Conservation (phyloP, 2,888 invertebrate species). For the Xestia xanthographa region DNA sequence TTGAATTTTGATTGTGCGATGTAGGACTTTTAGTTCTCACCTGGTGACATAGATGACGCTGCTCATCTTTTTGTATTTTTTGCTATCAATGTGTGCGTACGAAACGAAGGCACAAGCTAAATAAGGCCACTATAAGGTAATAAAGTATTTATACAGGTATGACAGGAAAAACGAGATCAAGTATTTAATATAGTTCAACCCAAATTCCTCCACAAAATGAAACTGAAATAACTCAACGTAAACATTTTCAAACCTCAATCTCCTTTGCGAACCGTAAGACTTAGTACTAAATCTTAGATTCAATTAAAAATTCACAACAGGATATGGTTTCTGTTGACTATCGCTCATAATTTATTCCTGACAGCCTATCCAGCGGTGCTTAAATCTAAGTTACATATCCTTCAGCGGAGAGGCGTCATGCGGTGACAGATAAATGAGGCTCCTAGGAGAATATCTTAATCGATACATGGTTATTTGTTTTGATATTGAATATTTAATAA, state of each 20-base stretch:
- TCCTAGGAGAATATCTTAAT: conserved; percentile 57
- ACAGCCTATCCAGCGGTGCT: conserved; percentile 37
- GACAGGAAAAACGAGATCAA: no score
- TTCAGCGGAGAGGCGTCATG: conserved; percentile 50
- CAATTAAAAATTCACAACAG: conserved; percentile 49
- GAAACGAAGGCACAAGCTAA: no score
- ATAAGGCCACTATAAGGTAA: no score
- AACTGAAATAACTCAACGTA: conserved; percentile 2
- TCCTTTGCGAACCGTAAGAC: conserved; percentile 8
- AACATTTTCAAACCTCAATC: neutral
- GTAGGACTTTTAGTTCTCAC: no score
- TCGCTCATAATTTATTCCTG: conserved; percentile 44
- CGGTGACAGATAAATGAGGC: conserved; percentile 54
- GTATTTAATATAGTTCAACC: neutral
- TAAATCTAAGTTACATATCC: conserved; percentile 48
- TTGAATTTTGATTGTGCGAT: neutral
- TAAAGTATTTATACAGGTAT: no score
- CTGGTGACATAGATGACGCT: neutral
- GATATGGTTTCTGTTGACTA: conserved; percentile 31
- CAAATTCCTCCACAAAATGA: conserved; percentile 7
- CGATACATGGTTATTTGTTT: conserved; percentile 32
- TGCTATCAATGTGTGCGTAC: no score
- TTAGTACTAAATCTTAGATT: conserved; percentile 20
- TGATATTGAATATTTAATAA: conserved; percentile 22
- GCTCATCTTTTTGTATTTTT: neutral